A percentile compares a stretch with the other conserved stretches of the same genome.
phyloP scores from a whole-genome alignment of 2,113 vertebrate genomes.

The Riparia riparia region DNA sequence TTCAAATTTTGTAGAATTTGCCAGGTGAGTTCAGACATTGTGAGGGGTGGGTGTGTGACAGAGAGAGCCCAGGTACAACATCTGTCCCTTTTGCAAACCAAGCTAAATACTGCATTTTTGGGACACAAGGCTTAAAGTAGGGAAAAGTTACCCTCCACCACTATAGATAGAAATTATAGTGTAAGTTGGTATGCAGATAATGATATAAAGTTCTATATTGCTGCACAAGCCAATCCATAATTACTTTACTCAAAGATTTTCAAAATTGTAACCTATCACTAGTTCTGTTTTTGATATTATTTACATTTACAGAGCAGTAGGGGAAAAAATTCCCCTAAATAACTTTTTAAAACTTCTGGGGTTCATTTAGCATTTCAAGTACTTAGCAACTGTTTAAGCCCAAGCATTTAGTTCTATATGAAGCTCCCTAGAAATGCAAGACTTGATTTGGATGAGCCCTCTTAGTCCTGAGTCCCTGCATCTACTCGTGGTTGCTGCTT shows the following conservation, averaged over 20 bases:
- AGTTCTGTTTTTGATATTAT: background rate
- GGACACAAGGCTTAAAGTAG: background rate
- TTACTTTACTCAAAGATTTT: background rate
- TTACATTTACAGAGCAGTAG: background rate
- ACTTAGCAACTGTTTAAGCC: background rate
- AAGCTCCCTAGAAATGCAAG: background rate
- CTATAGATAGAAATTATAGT: background rate
- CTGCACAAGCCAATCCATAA: background rate
- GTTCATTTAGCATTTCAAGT: background rate
- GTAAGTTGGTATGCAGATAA: background rate
- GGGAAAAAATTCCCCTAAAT: background rate
- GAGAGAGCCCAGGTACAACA: background rate
- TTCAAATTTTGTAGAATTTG: background rate
- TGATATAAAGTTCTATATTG: background rate
- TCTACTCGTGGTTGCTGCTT: background rate
- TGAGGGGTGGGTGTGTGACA: background rate
- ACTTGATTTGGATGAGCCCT: background rate
- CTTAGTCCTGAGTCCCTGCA: background rate
- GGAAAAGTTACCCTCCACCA: background rate
- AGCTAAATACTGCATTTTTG: background rate
- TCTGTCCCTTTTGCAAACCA: background rate
- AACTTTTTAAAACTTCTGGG: accelerated
- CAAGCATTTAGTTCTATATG: background rate
- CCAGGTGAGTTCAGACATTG: background rate
- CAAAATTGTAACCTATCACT: background rate